Conservation (phyloP, 2,113 vertebrate species). For the Syngnathus typhle region DNA sequence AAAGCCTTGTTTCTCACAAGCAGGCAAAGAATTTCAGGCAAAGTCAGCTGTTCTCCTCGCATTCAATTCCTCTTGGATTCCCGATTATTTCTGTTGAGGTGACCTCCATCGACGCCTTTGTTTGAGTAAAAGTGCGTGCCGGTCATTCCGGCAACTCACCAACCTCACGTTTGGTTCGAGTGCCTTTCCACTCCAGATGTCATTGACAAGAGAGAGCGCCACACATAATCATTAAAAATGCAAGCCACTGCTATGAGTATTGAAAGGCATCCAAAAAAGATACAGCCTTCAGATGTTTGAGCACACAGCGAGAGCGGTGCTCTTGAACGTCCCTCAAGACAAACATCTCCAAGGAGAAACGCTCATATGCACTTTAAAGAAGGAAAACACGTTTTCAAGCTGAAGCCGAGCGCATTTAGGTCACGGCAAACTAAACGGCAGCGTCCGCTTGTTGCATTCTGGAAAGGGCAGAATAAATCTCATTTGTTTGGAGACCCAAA, state of each 20-base stretch:
- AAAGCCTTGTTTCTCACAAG: neutral
- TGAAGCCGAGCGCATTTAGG: slow-evolving; percentile 11
- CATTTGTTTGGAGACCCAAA: too few relatives aligned
- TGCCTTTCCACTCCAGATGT: neutral
- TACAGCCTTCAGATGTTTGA: slow-evolving; percentile 69
- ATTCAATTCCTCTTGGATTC: neutral
- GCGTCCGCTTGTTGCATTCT: neutral
- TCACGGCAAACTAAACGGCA: neutral
- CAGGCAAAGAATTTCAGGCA: too few relatives aligned
- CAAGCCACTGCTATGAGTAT: slow-evolving; percentile 30
- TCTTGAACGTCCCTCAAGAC: slow-evolving; percentile 42
- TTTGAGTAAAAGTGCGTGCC: neutral
- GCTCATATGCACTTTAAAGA: slow-evolving; percentile 43
- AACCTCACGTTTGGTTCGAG: neutral
- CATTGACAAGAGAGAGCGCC: neutral
- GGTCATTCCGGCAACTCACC: neutral
- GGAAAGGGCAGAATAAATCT: neutral
- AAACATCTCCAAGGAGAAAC: slow-evolving; percentile 10
- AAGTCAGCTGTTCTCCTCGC: too few relatives aligned
- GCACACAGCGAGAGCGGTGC: slow-evolving; percentile 44
- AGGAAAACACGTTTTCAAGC: slow-evolving; percentile 26
- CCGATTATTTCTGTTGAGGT: neutral
- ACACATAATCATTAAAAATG: slow-evolving; percentile 5
- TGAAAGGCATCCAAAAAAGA: slow-evolving; percentile 49
- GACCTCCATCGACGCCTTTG: neutral